These are phyloP conservation scores for Eubasilissa splendida DNA, from an alignment of 2,888 invertebrate species.

Conservation along the genomic window DNA sequence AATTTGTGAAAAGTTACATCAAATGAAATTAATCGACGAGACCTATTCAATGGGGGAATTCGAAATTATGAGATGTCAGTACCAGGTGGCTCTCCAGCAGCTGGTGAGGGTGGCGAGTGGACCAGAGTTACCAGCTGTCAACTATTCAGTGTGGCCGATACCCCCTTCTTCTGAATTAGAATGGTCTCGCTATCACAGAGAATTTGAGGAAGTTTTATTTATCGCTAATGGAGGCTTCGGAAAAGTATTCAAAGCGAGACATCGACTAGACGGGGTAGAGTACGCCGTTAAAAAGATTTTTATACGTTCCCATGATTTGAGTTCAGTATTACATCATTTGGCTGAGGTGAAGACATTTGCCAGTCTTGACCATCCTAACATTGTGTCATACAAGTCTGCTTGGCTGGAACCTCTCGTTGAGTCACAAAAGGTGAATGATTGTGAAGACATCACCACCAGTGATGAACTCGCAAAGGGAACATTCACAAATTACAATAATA, in stretches of 20 bases:
- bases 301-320: slow-evolving; percentile 76
- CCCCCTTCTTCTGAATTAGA: slow-evolving; percentile 67
- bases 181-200: slow-evolving; percentile 79
- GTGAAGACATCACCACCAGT: slow-evolving; percentile 64
- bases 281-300: slow-evolving; percentile 87
- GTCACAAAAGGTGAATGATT: slow-evolving; percentile 19
- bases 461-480: slow-evolving; percentile 63
- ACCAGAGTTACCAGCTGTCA: slow-evolving; percentile 69
- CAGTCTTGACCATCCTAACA: slow-evolving; percentile 83
- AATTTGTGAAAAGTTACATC: slow-evolving; percentile 78
- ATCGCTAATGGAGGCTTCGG: slow-evolving; percentile 86
- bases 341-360: slow-evolving; percentile 88
- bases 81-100: slow-evolving; percentile 78
- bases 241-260: slow-evolving; percentile 81
- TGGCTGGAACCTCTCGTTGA: slow-evolving; percentile 83
- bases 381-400: slow-evolving; percentile 87
- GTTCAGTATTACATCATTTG: slow-evolving; percentile 77
- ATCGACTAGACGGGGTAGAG: slow-evolving; percentile 82
- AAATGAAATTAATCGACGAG: slow-evolving; percentile 80
- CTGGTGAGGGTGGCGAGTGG: slow-evolving; percentile 75
- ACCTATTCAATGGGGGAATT: slow-evolving; percentile 81
- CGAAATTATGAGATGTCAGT: slow-evolving; percentile 79
- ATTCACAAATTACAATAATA: slow-evolving; percentile 55
- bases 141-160: slow-evolving; percentile 72
- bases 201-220: slow-evolving; percentile 80